A percentile compares a stretch with the other conserved stretches of the same genome.
Conservation (phyloP, 92 coral and sea anemone species). For the Palythoa caribaeorum region DNA sequence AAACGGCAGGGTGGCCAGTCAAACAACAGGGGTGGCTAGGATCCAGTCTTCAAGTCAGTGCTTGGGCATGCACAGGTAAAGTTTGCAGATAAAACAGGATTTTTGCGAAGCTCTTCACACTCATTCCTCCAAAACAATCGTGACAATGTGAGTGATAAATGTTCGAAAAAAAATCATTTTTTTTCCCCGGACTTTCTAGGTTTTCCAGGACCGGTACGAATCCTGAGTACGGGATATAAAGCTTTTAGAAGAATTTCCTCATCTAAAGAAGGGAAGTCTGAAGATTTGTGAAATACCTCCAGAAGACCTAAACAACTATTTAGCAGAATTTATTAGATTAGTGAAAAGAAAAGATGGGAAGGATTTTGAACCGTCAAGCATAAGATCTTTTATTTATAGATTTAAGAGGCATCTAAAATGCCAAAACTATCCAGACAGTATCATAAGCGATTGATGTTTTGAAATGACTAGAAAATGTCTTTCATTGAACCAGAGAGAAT, state of each 20-base stretch:
- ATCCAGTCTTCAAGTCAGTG: neutral
- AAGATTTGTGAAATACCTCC: conserved; percentile 10
- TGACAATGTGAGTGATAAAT: neutral
- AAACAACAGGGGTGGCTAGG: conserved; percentile 6
- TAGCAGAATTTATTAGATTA: neutral
- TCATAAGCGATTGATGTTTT: neutral
- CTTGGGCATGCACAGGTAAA: neutral
- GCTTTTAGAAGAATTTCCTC: neutral
- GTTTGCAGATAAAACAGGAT: conserved; percentile 14
- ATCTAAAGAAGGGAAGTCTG: neutral
- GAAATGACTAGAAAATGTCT: neutral
- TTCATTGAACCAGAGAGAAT: neutral
- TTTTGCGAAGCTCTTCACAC: neutral
- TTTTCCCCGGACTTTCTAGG: neutral
- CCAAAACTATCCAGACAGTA: neutral
- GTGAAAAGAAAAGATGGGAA: neutral
- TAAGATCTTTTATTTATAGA: neutral
- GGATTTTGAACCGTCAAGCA: neutral
- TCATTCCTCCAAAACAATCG: conserved; percentile 21
- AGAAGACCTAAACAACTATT: conserved; percentile 2
- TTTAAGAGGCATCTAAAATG: neutral
- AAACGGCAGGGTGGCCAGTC: conserved; percentile 1
- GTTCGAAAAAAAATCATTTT: neutral
- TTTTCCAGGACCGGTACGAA: neutral
- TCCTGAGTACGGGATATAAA: neutral